Evolutionary conservation across 2,888 invertebrate species (phyloP), one percentile per base, ranked within the genome.

Genomic region (Mactromeris polynyma): DNA sequence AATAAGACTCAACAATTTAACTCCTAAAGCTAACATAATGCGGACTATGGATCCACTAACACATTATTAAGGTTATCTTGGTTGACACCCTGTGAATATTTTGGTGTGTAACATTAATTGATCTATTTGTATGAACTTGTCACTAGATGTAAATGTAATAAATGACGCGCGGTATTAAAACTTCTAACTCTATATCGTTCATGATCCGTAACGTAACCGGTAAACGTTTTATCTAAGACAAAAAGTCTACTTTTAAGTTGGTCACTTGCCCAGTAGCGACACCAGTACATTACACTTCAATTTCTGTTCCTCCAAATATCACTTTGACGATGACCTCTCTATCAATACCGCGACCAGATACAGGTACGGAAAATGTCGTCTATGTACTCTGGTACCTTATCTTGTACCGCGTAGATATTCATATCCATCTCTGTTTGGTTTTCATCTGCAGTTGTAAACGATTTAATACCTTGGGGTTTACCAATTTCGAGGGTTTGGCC

Each of bases 221-320:
- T n/a, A n/a, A n/a, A n/a, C n/a, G n/a, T n/a, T n/a, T n/a, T n/a
- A n/a, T n/a, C 26, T 26, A 64, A 9, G n/a, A 64, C 54, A 86
- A 51, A 38, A 81, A 86, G n/a, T 86, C 86, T 36, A 86, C 80
- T 79, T 54, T 86, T 46, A 77, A 26, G 31, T 77, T 46, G 0
- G 42, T 81, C 9, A 86, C 77, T 69, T 83, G 84, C 11, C 86
- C 88, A 2, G 88, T 90, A 7, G 79, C 64, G 58, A 87, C 77
- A 7, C 86, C 86, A 17, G 36, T 73, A n/a, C 89, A 90, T 36
- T 90, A 69, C 0, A 93, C 91, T 11, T 86, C 58, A 0, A 91
- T 80, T 83, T 93, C 93, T 21, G 93, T 91, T 0, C 91, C 91
- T 17, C 92, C 93, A 40, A 92, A 92, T 40, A 87, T 90, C 78